Conservation (phyloP, 2,888 invertebrate genomes). For the Stramonita haemastoma region DNA sequence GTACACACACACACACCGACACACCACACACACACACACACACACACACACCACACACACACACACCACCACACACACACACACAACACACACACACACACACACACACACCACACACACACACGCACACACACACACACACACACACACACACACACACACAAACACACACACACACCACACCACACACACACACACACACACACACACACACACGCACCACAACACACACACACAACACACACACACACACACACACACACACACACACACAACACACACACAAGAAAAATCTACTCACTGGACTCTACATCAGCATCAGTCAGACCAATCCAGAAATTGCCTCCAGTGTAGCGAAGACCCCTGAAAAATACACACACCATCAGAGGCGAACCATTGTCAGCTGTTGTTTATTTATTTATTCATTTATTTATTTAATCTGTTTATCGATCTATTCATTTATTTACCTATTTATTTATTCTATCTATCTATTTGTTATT, state of each 20-base stretch:
- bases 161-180: neutral
- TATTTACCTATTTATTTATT: neutral
- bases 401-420: neutral
- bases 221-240: constrained; percentile 13
- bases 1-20: too few relatives aligned
- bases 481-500: too few relatives aligned
- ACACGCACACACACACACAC: constrained; percentile 14
- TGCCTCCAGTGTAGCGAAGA: neutral
- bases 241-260: constrained; percentile 10
- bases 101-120: constrained; percentile 5
- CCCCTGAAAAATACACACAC: neutral
- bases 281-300: too few relatives aligned
- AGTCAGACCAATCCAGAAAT: constrained; percentile 65
- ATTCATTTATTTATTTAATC: too few relatives aligned
- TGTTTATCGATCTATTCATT: neutral
- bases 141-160: neutral
- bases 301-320: constrained; percentile 61
- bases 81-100: constrained; percentile 13
- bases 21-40: too few relatives aligned
- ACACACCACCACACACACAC: neutral
- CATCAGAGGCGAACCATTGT: too few relatives aligned
- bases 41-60: too few relatives aligned
- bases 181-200: too few relatives aligned
- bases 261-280: too few relatives aligned
- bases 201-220: constrained; percentile 2